These are phyloP conservation scores for Sycobia sp. DNA, from an alignment of 1,140 invertebrate genomes.

Conservation along the genomic window DNA sequence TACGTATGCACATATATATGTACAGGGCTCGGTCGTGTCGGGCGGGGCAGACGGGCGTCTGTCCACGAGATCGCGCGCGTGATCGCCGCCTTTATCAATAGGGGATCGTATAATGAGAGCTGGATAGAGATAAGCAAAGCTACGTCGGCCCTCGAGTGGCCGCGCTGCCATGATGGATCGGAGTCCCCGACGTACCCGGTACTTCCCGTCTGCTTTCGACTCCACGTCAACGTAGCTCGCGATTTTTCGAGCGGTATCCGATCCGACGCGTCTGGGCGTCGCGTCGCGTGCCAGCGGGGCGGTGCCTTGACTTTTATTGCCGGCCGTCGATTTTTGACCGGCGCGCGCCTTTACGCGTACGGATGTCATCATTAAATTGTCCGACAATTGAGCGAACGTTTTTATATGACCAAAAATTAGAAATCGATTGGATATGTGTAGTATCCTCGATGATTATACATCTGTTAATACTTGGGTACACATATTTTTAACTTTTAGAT, in stretches of 20 bases:
- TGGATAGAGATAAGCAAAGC: not conserved
- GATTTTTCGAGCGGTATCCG: not conserved
- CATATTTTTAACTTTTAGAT: too few relatives aligned
- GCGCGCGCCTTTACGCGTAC: not conserved
- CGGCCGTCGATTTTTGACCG: conserved; percentile 29
- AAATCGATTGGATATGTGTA: conserved; percentile 29
- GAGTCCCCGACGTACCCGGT: too few relatives aligned
- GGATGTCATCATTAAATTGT: conserved; percentile 29
- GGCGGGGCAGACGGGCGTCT: conserved; percentile 24
- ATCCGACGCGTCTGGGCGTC: not conserved
- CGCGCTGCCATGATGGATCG: too few relatives aligned
- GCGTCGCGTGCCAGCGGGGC: conserved; percentile 26
- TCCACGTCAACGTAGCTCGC: too few relatives aligned
- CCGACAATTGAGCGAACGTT: conserved; percentile 23
- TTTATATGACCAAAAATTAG: conserved; percentile 30
- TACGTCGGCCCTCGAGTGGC: too few relatives aligned
- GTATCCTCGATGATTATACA: too few relatives aligned
- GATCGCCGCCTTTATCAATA: conserved; percentile 61
- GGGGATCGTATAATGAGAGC: conserved; percentile 57
- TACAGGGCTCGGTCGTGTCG: conserved; percentile 28
- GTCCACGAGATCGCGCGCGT: conserved; percentile 30
- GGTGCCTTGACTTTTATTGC: too few relatives aligned
- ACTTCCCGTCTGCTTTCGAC: too few relatives aligned
- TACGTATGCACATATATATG: too few relatives aligned
- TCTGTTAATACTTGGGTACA: too few relatives aligned